Conservation (phyloP, 2,797 vertebrate genomes). For the Schizothorax lantsangensis region DNA sequence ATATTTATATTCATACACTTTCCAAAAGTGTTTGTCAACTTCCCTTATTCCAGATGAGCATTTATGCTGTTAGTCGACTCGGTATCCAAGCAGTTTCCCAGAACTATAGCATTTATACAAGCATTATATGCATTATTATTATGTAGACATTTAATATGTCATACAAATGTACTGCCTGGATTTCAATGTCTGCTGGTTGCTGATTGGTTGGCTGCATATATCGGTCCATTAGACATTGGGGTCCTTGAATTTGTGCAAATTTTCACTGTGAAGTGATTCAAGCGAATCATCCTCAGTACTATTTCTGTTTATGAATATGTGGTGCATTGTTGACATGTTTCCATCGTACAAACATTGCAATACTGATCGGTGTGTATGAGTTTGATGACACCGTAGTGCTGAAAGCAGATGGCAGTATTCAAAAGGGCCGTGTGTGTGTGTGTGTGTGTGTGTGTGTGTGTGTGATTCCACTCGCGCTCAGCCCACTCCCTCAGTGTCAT, state of each 20-base stretch:
- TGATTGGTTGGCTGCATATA: slow-evolving; percentile 4
- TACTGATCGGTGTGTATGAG: slow-evolving; percentile 13
- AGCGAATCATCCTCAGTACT: neutral
- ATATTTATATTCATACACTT: neutral
- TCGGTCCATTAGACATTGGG: slow-evolving; percentile 2
- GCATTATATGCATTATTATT: neutral
- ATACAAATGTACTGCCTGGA: neutral
- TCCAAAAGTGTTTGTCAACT: neutral
- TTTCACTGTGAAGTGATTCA: neutral
- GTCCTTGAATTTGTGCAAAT: neutral
- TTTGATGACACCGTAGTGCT: slow-evolving; percentile 44
- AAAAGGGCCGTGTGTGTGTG: slow-evolving; percentile 47
- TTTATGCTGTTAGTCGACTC: neutral
- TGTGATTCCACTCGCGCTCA: slow-evolving; percentile 43
- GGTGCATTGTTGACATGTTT: slow-evolving; percentile 39
- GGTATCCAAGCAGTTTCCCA: neutral
- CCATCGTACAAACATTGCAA: slow-evolving; percentile 25
- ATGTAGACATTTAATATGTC: neutral
- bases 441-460: slow-evolving; percentile 46
- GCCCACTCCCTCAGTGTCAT: slow-evolving; percentile 56
- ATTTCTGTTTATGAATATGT: slow-evolving; percentile 25
- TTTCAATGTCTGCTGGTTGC: neutral
- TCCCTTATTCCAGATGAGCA: neutral
- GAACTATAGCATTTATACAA: neutral
- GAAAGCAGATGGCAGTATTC: slow-evolving; percentile 60